phyloP scores from a whole-genome alignment of 2,888 invertebrate species.

The Danaus chrysippus region DNA sequence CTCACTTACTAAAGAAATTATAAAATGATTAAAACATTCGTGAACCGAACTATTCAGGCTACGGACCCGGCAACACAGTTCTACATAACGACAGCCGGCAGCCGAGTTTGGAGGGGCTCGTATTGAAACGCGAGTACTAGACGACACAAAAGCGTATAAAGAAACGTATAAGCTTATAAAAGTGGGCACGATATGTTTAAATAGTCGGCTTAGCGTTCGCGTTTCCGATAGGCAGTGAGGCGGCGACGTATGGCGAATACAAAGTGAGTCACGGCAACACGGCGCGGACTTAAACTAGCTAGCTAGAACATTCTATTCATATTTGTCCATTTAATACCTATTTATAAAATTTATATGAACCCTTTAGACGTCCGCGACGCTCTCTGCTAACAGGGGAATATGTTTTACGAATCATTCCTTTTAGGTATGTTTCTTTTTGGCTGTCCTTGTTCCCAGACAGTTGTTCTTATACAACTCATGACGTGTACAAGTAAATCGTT shows the following conservation, averaged over 20 bases:
- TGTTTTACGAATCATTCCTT: too few relatives aligned
- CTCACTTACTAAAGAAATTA: slow-evolving; percentile 13
- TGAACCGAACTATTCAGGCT: not conserved
- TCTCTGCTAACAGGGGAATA: too few relatives aligned
- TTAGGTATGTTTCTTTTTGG: too few relatives aligned
- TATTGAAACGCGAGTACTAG: slow-evolving; percentile 11
- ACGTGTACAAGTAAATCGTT: slow-evolving; percentile 40
- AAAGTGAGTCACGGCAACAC: slow-evolving; percentile 47
- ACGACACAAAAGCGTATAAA: slow-evolving; percentile 20
- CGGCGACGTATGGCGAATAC: slow-evolving; percentile 60
- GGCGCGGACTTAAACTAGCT: slow-evolving; percentile 32
- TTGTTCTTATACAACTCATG: slow-evolving; percentile 4
- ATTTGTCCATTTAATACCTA: slow-evolving; percentile 30
- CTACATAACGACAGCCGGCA: not conserved
- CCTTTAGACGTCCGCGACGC: too few relatives aligned
- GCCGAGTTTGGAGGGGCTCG: not conserved
- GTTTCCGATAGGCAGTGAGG: slow-evolving; percentile 75
- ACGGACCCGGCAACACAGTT: not conserved
- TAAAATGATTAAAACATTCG: slow-evolving; percentile 17
- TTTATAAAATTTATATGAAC: slow-evolving; percentile 6
- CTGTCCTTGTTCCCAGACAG: too few relatives aligned
- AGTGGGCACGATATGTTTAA: slow-evolving; percentile 51
- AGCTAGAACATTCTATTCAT: slow-evolving; percentile 39
- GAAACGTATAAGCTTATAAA: slow-evolving; percentile 20
- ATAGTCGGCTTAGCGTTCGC: slow-evolving; percentile 62